Evolutionary conservation across 2,113 vertebrate genomes (phyloP).

Genomic region (Oncorhynchus mykiss): DNA sequence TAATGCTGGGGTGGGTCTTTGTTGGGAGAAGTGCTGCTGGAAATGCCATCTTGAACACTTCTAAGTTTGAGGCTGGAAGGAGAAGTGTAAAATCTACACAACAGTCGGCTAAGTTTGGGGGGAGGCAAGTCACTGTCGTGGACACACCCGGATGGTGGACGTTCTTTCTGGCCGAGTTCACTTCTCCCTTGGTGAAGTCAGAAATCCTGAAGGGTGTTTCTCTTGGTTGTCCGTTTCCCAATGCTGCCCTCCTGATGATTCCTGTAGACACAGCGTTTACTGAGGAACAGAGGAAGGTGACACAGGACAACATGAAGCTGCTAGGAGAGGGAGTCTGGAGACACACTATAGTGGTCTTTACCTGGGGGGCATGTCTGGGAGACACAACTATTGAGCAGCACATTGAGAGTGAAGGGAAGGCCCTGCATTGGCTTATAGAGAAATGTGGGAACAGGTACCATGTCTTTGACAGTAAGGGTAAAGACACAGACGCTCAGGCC

Average conservation of each 20-base stretch:
- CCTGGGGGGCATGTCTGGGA: not conserved
- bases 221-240: not conserved
- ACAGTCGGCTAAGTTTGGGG: not conserved
- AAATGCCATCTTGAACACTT: conserved; percentile 3
- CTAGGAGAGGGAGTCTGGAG: conserved; percentile 14
- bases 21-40: not conserved
- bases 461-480: no score
- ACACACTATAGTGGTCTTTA: conserved; percentile 24
- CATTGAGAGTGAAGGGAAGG: no score
- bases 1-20: conserved; percentile 9
- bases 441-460: no score
- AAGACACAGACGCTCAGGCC: no score
- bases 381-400: conserved; percentile 21
- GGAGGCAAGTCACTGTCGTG: not conserved
- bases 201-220: not conserved
- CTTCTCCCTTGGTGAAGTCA: not conserved
- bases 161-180: not conserved
- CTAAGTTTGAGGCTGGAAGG: not conserved
- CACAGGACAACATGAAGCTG: conserved; percentile 10
- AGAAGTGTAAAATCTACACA: not conserved
- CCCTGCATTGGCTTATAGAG: no score
- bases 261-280: conserved; percentile 16
- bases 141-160: conserved; percentile 21
- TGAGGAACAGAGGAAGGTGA: not conserved
- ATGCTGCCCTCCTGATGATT: conserved; percentile 18